A percentile compares a stretch with the other conserved stretches of the same genome.
Conservation (phyloP, 2,113 vertebrate genomes). For the Boulengeromyrus knoepffleri region DNA sequence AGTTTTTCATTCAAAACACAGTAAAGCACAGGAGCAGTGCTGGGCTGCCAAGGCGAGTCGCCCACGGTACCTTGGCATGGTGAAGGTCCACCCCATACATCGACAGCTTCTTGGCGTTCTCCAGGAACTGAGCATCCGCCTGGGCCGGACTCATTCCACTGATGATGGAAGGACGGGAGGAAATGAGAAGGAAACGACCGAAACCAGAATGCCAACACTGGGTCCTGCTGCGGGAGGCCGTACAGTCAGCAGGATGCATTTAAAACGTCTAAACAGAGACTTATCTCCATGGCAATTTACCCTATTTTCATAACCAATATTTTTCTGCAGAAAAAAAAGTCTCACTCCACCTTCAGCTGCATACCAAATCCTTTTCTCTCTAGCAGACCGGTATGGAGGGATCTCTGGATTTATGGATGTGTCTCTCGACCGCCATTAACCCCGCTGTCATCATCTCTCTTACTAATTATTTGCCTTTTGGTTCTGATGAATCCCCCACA, state of each 20-base stretch:
- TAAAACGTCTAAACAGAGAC: not conserved
- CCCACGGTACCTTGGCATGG: slow-evolving; percentile 80
- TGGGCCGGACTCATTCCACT: slow-evolving; percentile 95
- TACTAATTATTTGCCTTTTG: not conserved
- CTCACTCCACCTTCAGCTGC: not conserved
- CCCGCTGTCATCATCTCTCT: not conserved
- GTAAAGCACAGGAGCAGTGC: not conserved
- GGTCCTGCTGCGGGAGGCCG: not conserved
- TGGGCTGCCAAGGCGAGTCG: not conserved
- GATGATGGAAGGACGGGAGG: slow-evolving; percentile 7
- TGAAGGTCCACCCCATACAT: slow-evolving; percentile 98
- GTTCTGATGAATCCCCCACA: not conserved
- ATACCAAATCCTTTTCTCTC: not conserved
- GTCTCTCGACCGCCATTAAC: not conserved
- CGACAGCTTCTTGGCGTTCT: slow-evolving; percentile 95
- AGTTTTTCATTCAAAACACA: not conserved
- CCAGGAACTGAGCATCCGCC: slow-evolving; percentile 88
- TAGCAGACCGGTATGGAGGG: not conserved
- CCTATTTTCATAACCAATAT: not conserved
- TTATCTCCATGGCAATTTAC: not conserved
- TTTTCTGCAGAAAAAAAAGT: not conserved
- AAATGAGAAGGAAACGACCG: not conserved
- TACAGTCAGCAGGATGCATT: not conserved
- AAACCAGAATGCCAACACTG: not conserved
- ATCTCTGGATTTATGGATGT: not conserved